Base-by-base conservation (phyloP, 2,797 vertebrate species). In the Sorex maritimensis region DNA sequence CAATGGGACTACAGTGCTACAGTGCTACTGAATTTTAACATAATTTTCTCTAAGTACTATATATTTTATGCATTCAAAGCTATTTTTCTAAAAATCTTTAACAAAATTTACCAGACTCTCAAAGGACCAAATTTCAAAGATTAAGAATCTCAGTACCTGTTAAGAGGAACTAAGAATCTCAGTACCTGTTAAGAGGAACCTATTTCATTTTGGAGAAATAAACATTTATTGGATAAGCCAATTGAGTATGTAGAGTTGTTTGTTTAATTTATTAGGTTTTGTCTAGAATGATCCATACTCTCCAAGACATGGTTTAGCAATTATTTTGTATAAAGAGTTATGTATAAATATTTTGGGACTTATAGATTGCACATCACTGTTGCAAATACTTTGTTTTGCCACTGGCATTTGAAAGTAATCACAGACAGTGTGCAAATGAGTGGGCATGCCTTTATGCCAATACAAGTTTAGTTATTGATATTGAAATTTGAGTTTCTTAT, bases 1-100 rank as follows among this genome's bases (percentile, higher is more conserved):
- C 34, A 34, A 34, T 34, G 34, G 34, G 34, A 34, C 34, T 34
- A 34, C 34, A 34, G 34, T 34, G 34, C 34, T 34, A 34, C 34
- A 34, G 34, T 34, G 34, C 34, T 34, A 30, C 2, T 80, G 78
- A 44, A 55, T 90, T 85, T 90, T 67, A 79, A 44, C 86, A 77
- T 72, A 63, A 67, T 63, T 91, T 88, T 82, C 14, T 24, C 86
- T 81, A 30, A 86, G 41, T 44, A 1, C 15, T 84, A 21, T 34
- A 19, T 41, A 19, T 82, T 96, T 88, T 63, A 79, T 63, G 73
- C 13, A 52, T 52, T 52, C 13, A 11, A 92, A 82, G 67, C 34
- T 73, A 82, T 88, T 80, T 38, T 82, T n/a, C 26, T 88, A 87
- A 83, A 88, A 74, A n/a, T 5, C 0, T 4, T 30, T 67, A 12